Conservation (phyloP, 2,888 invertebrate species). For the Phania funesta region DNA sequence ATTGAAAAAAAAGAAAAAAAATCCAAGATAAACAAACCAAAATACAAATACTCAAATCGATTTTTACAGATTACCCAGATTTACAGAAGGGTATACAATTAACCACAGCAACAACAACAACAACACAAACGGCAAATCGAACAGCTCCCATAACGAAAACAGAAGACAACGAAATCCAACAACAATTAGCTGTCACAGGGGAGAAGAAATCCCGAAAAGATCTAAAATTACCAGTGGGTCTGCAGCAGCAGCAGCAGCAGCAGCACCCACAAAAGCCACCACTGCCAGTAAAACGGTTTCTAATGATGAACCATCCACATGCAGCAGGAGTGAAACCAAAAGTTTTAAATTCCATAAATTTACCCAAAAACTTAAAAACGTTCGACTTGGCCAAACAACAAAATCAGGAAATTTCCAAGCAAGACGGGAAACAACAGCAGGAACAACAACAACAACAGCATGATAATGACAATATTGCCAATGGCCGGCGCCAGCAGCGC, state of each 20-base stretch:
- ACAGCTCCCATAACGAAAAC: constrained; percentile 21
- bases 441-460: constrained; percentile 4
- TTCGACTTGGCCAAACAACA: neutral
- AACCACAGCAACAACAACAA: constrained; percentile 53
- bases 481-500: constrained; percentile 43
- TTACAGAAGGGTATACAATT: constrained; percentile 79
- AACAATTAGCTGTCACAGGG: constrained; percentile 5
- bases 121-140: constrained; percentile 42
- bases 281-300: constrained; percentile 54
- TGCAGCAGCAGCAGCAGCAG: constrained; percentile 31
- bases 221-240: constrained; percentile 44
- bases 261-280: constrained; percentile 48
- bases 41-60: constrained; percentile 63
- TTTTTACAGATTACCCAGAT: constrained; percentile 80
- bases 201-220: constrained; percentile 57
- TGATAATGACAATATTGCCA: neutral
- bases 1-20: constrained; percentile 20
- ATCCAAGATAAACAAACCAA: constrained; percentile 24
- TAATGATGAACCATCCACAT: constrained; percentile 21
- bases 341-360: constrained; percentile 18
- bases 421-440: neutral
- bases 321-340: constrained; percentile 7
- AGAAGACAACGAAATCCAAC: constrained; percentile 30
- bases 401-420: neutral
- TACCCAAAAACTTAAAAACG: constrained; percentile 12